Evolutionary conservation across 2,797 vertebrate species (phyloP).

Genomic region (Liparis tanakae): DNA sequence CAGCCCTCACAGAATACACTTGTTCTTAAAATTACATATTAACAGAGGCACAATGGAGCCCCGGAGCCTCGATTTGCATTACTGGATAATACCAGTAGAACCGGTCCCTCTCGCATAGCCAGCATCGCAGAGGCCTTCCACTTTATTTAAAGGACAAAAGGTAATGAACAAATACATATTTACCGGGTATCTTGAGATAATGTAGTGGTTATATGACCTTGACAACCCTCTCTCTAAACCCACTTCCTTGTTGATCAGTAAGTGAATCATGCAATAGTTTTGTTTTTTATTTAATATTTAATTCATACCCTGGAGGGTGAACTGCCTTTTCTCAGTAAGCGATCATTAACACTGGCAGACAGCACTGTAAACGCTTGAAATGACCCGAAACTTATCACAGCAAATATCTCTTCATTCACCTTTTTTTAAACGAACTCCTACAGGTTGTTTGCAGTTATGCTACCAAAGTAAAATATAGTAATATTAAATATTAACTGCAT

Average conservation of each 20-base stretch:
- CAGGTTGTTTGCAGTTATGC: neutral
- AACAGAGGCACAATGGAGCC: conserved; percentile 63
- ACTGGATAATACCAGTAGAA: conserved; percentile 2
- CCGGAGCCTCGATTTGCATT: conserved; percentile 51
- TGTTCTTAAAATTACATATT: conserved; percentile 71
- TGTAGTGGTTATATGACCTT: conserved; percentile 13
- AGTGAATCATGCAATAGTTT: conserved; percentile 1
- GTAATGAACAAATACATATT: conserved; percentile 42
- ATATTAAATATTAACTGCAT: neutral
- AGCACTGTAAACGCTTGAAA: neutral
- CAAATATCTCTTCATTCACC: neutral
- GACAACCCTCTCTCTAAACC: conserved; percentile 6
- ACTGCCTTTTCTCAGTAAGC: conserved; percentile 4
- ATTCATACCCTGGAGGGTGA: neutral
- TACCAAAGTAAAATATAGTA: neutral
- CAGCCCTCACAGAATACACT: conserved; percentile 37
- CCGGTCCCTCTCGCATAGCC: neutral
- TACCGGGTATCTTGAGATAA: conserved; percentile 22
- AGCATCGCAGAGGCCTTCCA: neutral
- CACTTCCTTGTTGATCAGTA: conserved; percentile 23
- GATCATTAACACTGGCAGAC: conserved; percentile 30
- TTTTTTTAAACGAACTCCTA: neutral
- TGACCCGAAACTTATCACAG: neutral
- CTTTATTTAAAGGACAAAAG: conserved; percentile 10
- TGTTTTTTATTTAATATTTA: conserved; percentile 2